Evolutionary conservation across 2,797 vertebrate genomes (phyloP), one percentile per base, ranked within the genome.

Genomic region (Acanthurus tractus): DNA sequence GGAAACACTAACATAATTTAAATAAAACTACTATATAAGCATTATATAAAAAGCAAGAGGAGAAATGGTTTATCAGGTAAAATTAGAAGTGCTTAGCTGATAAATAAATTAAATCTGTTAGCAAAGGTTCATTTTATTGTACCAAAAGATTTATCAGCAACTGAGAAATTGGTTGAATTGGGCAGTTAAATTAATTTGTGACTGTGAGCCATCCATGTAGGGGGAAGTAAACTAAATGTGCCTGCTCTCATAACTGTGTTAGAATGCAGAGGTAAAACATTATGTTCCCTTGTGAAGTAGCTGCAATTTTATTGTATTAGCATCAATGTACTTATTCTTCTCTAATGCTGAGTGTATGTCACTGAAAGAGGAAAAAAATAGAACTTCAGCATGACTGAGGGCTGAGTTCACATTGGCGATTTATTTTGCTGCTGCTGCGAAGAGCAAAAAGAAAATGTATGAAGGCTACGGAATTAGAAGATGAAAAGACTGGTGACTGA

Each of bases 401-500:
- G 14, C 25, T 55, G n/a, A 55, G 18, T 56, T 56, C 14, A 46
- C 29, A 7, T 34, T 45, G 9, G 3, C 50, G 42, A 46, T 29
- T 69, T 63, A 55, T 66, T 52, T 34, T 7, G 29, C 29, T 8
- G 8, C 48, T 13, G 6, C 49, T 17, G 12, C 23, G 17, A 59
- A 17, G 13, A 2, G 10, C 53, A 63, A 7, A 61, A 81, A 63
- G 15, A 29, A 66, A 70, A 45, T 25, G 10, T 57, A 48, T 73
- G 74, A 55, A 57, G 66, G 38, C 61, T 44, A 64, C 70, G 74
- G 81, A 78, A 72, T 64, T 34, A 48, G 53, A 42, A 70, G 62
- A 74, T 78, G 23, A 69, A 62, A 87, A 66, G 70, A 80, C 57
- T 55, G 63, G 53, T 17, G 42, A 55, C 18, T 44, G 38, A 68